phyloP scores from a whole-genome alignment of 2,797 vertebrate genomes.

The Poecilia gillii region DNA sequence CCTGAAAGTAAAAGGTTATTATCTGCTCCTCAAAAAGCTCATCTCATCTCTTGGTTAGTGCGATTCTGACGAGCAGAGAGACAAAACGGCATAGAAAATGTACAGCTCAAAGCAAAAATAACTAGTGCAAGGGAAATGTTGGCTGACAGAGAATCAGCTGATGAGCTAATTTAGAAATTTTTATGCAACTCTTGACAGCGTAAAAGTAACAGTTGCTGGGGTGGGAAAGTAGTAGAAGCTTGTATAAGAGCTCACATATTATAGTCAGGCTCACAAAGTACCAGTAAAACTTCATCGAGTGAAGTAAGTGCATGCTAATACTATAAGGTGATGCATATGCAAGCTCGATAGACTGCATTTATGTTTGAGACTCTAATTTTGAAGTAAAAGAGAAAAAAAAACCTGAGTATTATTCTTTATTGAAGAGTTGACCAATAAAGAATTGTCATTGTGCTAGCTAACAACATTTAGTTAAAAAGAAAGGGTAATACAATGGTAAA shows the following conservation, averaged over 20 bases:
- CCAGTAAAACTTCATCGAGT: neutral
- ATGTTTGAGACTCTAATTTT: neutral
- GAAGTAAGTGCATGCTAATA: neutral
- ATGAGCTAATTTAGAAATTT: neutral
- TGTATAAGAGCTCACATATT: neutral
- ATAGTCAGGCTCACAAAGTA: neutral
- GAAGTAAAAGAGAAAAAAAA: neutral
- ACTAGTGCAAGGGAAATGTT: neutral
- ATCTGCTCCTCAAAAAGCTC: slow-evolving; percentile 16
- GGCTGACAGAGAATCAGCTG: neutral
- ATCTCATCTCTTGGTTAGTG: slow-evolving; percentile 4
- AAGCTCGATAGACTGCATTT: neutral
- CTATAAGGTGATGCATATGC: neutral
- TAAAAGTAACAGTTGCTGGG: neutral
- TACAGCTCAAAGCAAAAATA: neutral
- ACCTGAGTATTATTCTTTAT: neutral
- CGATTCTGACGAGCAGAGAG: slow-evolving; percentile 3
- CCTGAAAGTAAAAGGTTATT: slow-evolving; percentile 41
- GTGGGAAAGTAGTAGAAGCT: neutral
- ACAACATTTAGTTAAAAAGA: neutral
- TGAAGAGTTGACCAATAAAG: neutral
- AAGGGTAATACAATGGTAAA: neutral
- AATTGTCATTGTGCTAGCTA: neutral
- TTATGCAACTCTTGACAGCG: neutral
- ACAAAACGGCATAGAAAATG: slow-evolving; percentile 7